Evolutionary conservation across 2,113 vertebrate genomes (phyloP), one percentile per base, ranked within the genome.

Genomic region (Myrmecophaga tridactyla): DNA sequence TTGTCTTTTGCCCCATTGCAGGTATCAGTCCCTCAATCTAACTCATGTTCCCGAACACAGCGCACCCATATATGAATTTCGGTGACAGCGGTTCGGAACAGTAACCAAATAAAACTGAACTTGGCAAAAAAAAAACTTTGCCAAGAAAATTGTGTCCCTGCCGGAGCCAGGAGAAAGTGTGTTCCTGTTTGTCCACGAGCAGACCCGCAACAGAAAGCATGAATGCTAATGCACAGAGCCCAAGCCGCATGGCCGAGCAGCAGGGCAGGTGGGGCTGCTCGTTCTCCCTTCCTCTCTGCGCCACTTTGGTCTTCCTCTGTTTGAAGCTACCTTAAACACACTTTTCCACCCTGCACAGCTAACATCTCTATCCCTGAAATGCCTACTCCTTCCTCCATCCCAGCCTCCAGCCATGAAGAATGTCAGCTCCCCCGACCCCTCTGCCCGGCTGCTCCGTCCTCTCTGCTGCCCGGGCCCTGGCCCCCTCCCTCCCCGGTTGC

Each of bases 11-110:
- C 39, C 83, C 70, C 86, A 43, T 67, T 88, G 23, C 98, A 99
- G 99, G 99, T 99, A 99, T 98, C 99, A 99, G 98, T 99, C 99
- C 23, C 97, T 99, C 97, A 99, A 99, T 97, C 98, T 99, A 94
- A 99, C 98, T 87, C 99, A 99, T 0, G 99, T 99, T 97, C 99
- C 98, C 17, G 99, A 99, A 98, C 99, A 99, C 99, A 99, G 99
- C 6, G 98, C 99, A 53, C 99, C 99, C 96, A 99, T 99, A 98
- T 99, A 99, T 21, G 99, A 99, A 96, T 99, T 99, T 97, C 99
- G 99, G 98, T 99, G 99, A 99, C 98, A 97, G 87, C 86, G 75
- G 94, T 46, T 96, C 76, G n/a, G 89, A 93, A 86, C 89, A 95
- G 96, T 89, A 84, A 95, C 92, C 39, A 2, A 97, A 96, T 97